Percentiles rank a stretch among this genome's conserved stretches.
Evolutionary conservation across 2,888 invertebrate genomes (phyloP).

Genomic region (Drosophila aldrichi): DNA sequence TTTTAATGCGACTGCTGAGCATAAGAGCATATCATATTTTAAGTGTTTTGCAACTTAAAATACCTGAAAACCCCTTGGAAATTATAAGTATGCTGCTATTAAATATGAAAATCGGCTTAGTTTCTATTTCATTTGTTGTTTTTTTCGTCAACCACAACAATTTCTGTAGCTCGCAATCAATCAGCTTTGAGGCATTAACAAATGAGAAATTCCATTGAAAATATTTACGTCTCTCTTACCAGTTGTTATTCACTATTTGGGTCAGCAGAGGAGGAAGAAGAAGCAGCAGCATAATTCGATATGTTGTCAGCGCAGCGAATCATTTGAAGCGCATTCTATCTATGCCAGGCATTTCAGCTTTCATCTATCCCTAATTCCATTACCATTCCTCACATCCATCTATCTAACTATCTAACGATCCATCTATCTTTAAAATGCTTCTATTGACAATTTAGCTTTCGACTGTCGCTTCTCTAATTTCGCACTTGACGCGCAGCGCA

Average conservation of each 20-base stretch:
- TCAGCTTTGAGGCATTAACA: conserved; percentile 36
- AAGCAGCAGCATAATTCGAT: conserved; percentile 42
- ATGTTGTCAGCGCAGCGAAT: conserved; percentile 25
- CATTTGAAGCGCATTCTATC: conserved; percentile 17
- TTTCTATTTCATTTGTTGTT: not conserved
- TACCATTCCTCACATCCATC: conserved; percentile 6
- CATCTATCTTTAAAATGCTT: conserved; percentile 47
- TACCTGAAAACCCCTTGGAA: not conserved
- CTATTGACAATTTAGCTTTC: conserved; percentile 63
- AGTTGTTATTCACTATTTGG: conserved; percentile 22
- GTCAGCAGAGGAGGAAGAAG: conserved; percentile 11
- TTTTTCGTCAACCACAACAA: conserved; percentile 1
- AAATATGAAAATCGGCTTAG: conserved; percentile 4
- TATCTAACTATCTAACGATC: conserved; percentile 16
- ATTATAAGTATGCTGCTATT: not conserved
- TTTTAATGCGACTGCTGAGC: not conserved
- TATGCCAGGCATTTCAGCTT: not conserved
- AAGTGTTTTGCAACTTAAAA: not conserved
- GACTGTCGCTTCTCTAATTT: conserved; percentile 53
- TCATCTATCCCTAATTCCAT: not conserved
- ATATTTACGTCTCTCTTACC: conserved; percentile 8
- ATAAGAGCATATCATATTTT: not conserved
- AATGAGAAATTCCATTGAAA: conserved; percentile 23
- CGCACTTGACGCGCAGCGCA: conserved; percentile 40
- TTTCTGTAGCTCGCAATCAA: conserved; percentile 29